phyloP scores from a whole-genome alignment of 1,140 invertebrate genomes.

The Drosophila kanapiae region DNA sequence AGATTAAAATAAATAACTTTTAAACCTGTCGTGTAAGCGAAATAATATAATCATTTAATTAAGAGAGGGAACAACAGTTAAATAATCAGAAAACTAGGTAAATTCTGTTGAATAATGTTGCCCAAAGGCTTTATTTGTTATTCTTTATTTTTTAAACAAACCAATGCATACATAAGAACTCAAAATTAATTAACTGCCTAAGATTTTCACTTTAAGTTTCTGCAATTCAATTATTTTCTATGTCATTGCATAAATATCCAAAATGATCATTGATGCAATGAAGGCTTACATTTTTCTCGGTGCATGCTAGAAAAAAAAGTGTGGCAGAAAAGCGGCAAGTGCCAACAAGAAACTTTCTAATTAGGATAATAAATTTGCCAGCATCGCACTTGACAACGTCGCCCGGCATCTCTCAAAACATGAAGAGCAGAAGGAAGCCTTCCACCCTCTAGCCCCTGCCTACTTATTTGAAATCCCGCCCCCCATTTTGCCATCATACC shows the following conservation, averaged over 20 bases:
- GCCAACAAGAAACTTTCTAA: slow-evolving; percentile 83
- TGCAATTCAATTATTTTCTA: background rate
- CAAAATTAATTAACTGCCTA: no score
- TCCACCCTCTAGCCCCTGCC: background rate
- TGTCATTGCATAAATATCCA: background rate
- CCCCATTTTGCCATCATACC: no score
- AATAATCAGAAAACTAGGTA: background rate
- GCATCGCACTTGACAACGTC: slow-evolving; percentile 74
- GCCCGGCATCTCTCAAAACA: slow-evolving; percentile 63
- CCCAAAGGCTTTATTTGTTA: no score
- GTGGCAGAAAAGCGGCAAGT: slow-evolving; percentile 55
- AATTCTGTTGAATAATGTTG: no score
- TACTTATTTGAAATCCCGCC: background rate
- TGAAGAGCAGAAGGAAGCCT: slow-evolving; percentile 54
- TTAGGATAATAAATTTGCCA: slow-evolving; percentile 84
- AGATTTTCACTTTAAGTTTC: no score
- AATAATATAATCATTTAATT: background rate
- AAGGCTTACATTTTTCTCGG: background rate
- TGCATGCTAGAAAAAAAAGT: slow-evolving; percentile 10
- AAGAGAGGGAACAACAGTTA: no score
- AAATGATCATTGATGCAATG: background rate
- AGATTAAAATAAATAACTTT: no score
- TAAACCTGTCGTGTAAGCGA: background rate
- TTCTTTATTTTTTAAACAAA: no score
- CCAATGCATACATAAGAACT: no score